These are phyloP conservation scores for Calliphora vomitoria DNA, from an alignment of 2,888 invertebrate genomes.

Conservation along the genomic window DNA sequence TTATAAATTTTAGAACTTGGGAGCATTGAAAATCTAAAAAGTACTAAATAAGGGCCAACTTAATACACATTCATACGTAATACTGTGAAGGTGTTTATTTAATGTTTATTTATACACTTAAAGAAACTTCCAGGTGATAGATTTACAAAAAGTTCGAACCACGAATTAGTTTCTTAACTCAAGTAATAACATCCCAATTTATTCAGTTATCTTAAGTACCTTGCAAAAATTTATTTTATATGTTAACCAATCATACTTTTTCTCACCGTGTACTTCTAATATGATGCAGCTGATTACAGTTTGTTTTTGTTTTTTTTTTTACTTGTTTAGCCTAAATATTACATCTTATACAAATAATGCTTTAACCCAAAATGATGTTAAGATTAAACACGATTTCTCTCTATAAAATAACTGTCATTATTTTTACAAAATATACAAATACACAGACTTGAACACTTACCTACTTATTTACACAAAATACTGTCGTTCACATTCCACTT, in stretches of 20 bases:
- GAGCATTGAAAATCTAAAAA: too few relatives aligned
- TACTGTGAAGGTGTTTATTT: slow-evolving; percentile 1
- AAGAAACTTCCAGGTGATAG: neutral
- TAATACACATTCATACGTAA: neutral
- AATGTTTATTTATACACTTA: slow-evolving; percentile 25
- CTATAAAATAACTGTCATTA: slow-evolving; percentile 33
- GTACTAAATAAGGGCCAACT: too few relatives aligned
- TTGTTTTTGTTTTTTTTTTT: too few relatives aligned
- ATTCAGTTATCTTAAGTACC: too few relatives aligned
- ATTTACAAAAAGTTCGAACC: neutral
- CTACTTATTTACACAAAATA: slow-evolving; percentile 21
- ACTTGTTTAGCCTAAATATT: slow-evolving; percentile 5
- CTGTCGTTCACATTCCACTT: neutral
- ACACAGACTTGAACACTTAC: slow-evolving; percentile 10
- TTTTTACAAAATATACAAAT: neutral
- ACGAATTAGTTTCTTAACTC: neutral
- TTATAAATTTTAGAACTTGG: too few relatives aligned
- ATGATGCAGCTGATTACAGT: neutral
- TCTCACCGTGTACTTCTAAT: neutral
- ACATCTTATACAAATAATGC: slow-evolving; percentile 44
- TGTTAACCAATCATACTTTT: neutral
- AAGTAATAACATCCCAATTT: neutral
- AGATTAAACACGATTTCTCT: slow-evolving; percentile 61
- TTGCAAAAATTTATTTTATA: too few relatives aligned
- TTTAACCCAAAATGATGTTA: slow-evolving; percentile 56